Evolutionary conservation across 2,797 vertebrate genomes (phyloP).

Genomic region (Tachyglossus aculeatus): DNA sequence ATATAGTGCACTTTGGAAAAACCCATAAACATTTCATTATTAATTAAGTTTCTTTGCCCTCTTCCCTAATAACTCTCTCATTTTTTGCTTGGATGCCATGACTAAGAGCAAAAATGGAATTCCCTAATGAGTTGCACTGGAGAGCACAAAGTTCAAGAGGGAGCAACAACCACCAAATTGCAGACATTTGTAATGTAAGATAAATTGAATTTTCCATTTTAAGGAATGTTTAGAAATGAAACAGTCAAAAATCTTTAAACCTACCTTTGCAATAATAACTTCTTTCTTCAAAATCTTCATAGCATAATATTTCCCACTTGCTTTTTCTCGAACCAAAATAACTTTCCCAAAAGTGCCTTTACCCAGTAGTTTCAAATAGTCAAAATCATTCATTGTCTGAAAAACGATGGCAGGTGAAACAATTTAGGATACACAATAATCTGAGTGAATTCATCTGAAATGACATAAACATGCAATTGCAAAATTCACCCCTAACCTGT

Average conservation of each 20-base stretch:
- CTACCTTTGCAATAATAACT: constrained; percentile 98
- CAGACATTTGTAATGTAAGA: neutral
- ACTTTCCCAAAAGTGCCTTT: constrained; percentile 99
- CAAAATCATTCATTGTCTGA: constrained; percentile 98
- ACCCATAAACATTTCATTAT: too few species aligned
- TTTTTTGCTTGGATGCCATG: too few species aligned
- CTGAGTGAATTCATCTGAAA: too few species aligned
- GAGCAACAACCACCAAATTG: constrained; percentile 11
- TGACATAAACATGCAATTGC: too few species aligned
- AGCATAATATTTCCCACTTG: constrained; percentile 97
- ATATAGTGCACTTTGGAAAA: too few species aligned
- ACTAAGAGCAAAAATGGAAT: too few species aligned
- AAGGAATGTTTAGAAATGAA: neutral
- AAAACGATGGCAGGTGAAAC: constrained; percentile 57
- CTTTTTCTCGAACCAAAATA: constrained; percentile 96
- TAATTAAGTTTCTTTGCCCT: too few species aligned
- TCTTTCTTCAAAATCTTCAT: constrained; percentile 99
- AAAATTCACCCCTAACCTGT: too few species aligned
- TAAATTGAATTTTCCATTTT: neutral
- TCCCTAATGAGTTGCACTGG: too few species aligned
- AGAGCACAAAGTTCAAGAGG: too few species aligned
- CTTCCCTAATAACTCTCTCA: too few species aligned
- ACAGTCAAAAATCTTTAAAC: constrained; percentile 8
- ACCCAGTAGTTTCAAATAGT: constrained; percentile 97
- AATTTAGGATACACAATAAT: neutral